A percentile compares a stretch with the other conserved stretches of the same genome.
Conservation (phyloP, 2,888 invertebrate genomes). For the Ichneumoninae sp. region DNA sequence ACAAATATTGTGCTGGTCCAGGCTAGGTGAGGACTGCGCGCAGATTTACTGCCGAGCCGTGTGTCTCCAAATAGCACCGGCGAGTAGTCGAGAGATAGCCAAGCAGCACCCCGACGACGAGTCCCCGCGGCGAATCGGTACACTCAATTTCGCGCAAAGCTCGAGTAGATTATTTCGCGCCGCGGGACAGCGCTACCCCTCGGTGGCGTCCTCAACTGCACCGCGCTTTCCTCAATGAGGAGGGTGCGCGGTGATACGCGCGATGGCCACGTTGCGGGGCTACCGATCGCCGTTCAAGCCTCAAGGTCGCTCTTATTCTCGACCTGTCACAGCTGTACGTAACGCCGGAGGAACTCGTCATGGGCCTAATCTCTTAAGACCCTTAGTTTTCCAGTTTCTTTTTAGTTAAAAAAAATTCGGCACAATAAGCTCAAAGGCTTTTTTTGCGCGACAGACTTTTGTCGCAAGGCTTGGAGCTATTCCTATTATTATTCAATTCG, state of each 20-base stretch:
- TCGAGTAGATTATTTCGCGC: slow-evolving; percentile 67
- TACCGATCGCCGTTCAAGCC: slow-evolving; percentile 50
- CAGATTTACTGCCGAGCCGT: slow-evolving; percentile 72
- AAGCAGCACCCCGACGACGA: slow-evolving; percentile 32
- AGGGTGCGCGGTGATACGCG: slow-evolving; percentile 64
- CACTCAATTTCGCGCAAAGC: slow-evolving; percentile 66
- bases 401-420: slow-evolving; percentile 11
- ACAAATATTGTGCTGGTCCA: slow-evolving; percentile 73
- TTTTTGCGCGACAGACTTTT: background rate
- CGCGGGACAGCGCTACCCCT: slow-evolving; percentile 37
- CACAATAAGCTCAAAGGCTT: background rate
- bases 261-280: slow-evolving; percentile 70
- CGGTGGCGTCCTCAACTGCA: background rate
- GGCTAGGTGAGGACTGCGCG: slow-evolving; percentile 64
- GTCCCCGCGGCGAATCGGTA: slow-evolving; percentile 43
- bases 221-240: background rate
- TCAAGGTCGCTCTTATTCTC: slow-evolving; percentile 25
- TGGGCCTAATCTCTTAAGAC: slow-evolving; percentile 38
- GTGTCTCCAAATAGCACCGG: background rate
- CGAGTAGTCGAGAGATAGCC: slow-evolving; percentile 28
- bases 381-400: slow-evolving; percentile 2
- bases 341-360: slow-evolving; percentile 22
- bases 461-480: background rate
- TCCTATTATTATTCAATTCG: background rate
- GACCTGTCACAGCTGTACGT: background rate